phyloP scores from a whole-genome alignment of 2,797 vertebrate species.

The Rhyacichthys aspro region DNA sequence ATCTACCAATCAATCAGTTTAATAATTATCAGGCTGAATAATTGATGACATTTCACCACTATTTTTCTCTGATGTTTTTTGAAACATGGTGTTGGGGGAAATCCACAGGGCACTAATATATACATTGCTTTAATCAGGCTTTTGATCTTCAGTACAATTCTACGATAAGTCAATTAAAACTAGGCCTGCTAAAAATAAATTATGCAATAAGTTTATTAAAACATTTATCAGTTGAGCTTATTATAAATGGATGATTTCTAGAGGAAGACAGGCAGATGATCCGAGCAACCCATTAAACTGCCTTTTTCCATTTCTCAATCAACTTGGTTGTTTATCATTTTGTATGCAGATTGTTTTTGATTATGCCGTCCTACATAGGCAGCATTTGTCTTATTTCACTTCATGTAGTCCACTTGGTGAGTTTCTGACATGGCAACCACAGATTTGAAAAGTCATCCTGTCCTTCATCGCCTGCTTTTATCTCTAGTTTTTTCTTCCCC shows the following conservation, averaged over 20 bases:
- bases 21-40: constrained; percentile 78
- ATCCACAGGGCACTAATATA: constrained; percentile 73
- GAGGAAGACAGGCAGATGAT: constrained; percentile 77
- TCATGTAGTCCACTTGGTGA: constrained; percentile 31
- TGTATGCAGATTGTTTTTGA: constrained; percentile 73
- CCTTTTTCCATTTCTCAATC: constrained; percentile 65
- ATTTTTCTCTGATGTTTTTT: constrained; percentile 77
- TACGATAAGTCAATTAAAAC: constrained; percentile 85
- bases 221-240: constrained; percentile 85
- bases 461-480: constrained; percentile 74
- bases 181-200: constrained; percentile 82
- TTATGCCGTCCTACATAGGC: constrained; percentile 57
- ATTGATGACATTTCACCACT: constrained; percentile 76
- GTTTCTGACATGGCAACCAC: constrained; percentile 55
- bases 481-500: constrained; percentile 46
- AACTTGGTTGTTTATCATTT: constrained; percentile 79
- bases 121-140: constrained; percentile 83
- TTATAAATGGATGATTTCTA: constrained; percentile 85
- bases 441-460: constrained; percentile 71
- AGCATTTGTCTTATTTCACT: constrained; percentile 49
- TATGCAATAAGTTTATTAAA: constrained; percentile 86
- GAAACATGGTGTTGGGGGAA: constrained; percentile 66
- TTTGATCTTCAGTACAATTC: constrained; percentile 83
- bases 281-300: constrained; percentile 79
- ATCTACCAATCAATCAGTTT: constrained; percentile 80